A percentile compares a stretch with the other conserved stretches of the same genome.
These are phyloP conservation scores for Chrysoperla carnea DNA, from an alignment of 1,140 invertebrate genomes.

Conservation along the genomic window DNA sequence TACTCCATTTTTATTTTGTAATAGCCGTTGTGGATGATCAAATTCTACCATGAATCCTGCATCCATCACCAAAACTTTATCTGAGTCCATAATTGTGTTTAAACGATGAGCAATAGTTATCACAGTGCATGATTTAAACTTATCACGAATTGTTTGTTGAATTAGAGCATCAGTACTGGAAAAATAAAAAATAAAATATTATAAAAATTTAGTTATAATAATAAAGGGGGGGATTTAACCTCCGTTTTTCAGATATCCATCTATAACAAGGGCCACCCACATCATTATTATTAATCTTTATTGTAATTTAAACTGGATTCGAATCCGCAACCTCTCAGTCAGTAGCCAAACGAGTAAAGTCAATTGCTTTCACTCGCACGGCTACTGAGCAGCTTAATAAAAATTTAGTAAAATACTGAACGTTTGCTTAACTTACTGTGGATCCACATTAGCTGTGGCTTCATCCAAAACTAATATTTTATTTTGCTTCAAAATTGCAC, in stretches of 20 bases:
- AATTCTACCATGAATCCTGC: conserved; percentile 37
- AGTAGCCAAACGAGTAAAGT: too few species aligned
- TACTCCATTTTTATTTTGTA: conserved; percentile 36
- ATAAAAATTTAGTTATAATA: too few species aligned
- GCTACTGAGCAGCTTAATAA: too few species aligned
- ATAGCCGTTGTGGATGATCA: conserved; percentile 37
- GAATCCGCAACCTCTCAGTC: too few species aligned
- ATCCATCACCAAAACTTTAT: conserved; percentile 51
- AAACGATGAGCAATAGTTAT: conserved; percentile 67
- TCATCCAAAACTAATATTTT: conserved; percentile 37
- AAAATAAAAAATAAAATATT: conserved; percentile 8
- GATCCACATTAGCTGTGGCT: conserved; percentile 35
- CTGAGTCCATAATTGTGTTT: conserved; percentile 57
- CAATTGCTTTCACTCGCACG: too few species aligned
- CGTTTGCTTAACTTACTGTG: conserved; percentile 31
- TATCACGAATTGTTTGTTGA: conserved; percentile 45
- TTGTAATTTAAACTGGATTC: too few species aligned
- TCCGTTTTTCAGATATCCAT: too few species aligned
- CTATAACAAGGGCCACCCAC: too few species aligned
- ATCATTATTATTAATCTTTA: too few species aligned
- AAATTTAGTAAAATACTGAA: too few species aligned
- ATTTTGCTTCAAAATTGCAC: conserved; percentile 48
- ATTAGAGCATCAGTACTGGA: conserved; percentile 41
- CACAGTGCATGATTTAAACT: conserved; percentile 53
- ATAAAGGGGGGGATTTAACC: too few species aligned